Evolutionary conservation across 2,113 vertebrate species (phyloP).

Genomic region (Ochotona princeps): DNA sequence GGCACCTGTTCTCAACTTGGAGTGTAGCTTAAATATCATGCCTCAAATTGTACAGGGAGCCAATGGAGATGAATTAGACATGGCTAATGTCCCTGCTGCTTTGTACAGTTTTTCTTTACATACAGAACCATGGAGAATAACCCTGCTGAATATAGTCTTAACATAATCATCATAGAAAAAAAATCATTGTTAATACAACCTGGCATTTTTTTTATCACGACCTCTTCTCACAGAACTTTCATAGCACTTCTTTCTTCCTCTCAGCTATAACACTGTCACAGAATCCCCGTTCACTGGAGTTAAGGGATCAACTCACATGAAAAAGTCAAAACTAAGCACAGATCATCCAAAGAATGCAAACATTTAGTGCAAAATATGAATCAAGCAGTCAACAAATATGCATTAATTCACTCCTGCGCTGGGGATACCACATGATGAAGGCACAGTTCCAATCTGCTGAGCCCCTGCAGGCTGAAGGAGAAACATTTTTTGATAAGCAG

Average conservation of each 20-base stretch:
- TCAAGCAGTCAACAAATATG: neutral
- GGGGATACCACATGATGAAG: neutral
- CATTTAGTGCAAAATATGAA: neutral
- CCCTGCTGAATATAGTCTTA: neutral
- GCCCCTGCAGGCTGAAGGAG: neutral
- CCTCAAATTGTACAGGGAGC: slow-evolving; percentile 35
- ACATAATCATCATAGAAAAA: neutral
- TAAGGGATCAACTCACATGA: neutral
- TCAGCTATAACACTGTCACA: neutral
- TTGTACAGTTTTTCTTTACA: neutral
- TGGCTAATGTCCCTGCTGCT: neutral
- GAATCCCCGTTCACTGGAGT: neutral
- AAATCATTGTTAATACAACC: neutral
- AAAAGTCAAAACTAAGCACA: neutral
- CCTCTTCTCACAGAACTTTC: neutral
- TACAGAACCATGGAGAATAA: neutral
- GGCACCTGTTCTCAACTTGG: slow-evolving; percentile 54
- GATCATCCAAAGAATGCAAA: neutral
- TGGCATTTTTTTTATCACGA: neutral
- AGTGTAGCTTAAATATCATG: slow-evolving; percentile 31
- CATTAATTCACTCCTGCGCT: neutral
- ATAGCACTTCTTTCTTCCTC: neutral
- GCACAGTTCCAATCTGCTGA: neutral
- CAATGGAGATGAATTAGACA: slow-evolving; percentile 42
- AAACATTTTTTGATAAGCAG: neutral